These are phyloP conservation scores for Nannoperca australis DNA, from an alignment of 2,797 vertebrate species.

Conservation along the genomic window DNA sequence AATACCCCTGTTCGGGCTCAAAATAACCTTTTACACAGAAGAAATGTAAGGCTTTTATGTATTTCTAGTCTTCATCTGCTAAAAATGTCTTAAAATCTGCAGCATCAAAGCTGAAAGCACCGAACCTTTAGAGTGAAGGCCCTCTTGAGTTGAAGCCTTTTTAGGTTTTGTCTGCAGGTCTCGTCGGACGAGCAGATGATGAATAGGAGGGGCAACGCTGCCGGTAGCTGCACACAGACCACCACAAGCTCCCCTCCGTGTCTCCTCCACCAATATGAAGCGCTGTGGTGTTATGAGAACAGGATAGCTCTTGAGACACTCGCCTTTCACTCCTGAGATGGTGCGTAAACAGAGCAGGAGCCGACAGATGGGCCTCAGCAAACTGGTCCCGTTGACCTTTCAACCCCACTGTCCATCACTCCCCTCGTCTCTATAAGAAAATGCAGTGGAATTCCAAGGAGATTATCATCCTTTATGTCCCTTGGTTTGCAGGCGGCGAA, in stretches of 20 bases:
- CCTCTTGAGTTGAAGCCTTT: constrained; percentile 74
- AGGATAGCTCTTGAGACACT: constrained; percentile 81
- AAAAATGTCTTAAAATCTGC: constrained; percentile 35
- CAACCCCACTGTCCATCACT: constrained; percentile 84
- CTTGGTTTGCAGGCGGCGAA: constrained; percentile 57
- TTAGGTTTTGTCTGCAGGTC: constrained; percentile 70
- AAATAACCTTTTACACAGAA: constrained; percentile 52
- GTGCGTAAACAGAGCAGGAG: constrained; percentile 83
- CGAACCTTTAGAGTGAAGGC: constrained; percentile 62
- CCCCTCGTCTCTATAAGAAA: constrained; percentile 76
- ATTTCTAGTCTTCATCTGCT: constrained; percentile 34
- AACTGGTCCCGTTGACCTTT: constrained; percentile 86
- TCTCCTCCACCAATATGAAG: constrained; percentile 74
- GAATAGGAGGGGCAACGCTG: constrained; percentile 59
- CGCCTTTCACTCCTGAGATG: constrained; percentile 83
- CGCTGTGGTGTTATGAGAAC: constrained; percentile 79
- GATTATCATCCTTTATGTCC: constrained; percentile 84
- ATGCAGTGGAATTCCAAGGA: constrained; percentile 82
- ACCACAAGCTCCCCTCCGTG: constrained; percentile 69
- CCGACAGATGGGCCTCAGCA: constrained; percentile 86
- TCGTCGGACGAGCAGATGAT: constrained; percentile 70
- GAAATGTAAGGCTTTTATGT: constrained; percentile 47
- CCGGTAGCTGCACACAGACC: constrained; percentile 56
- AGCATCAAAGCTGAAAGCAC: constrained; percentile 71
- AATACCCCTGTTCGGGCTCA: constrained; percentile 54